A percentile compares a stretch with the other conserved stretches of the same genome.
phyloP scores from a whole-genome alignment of 1,140 invertebrate genomes.

The Steinernema khuongi region DNA sequence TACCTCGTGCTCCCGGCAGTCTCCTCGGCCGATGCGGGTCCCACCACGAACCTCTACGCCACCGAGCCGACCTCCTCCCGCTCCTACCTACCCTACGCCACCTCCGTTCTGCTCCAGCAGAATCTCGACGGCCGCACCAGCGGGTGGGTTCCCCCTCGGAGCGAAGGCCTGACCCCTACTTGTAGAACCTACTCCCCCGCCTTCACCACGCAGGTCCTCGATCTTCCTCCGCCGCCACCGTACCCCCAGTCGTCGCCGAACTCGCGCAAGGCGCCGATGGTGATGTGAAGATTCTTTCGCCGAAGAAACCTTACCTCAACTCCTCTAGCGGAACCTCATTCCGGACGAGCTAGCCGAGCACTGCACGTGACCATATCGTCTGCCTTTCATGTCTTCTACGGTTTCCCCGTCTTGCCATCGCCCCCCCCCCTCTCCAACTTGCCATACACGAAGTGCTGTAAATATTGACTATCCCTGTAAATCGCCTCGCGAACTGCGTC shows the following conservation, averaged over 20 bases:
- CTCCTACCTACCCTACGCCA: background rate
- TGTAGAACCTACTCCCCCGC: background rate
- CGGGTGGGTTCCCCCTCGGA: background rate
- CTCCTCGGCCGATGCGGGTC: background rate
- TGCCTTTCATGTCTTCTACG: background rate
- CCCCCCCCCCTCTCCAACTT: background rate
- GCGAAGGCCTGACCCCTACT: background rate
- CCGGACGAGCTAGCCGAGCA: constrained; percentile 14
- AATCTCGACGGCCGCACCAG: background rate
- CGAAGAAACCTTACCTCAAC: constrained; percentile 14
- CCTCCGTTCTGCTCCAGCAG: background rate
- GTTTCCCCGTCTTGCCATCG: background rate
- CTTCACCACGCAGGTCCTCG: constrained; percentile 1
- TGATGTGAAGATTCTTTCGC: constrained; percentile 10
- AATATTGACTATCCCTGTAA: background rate
- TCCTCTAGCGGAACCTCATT: constrained; percentile 11
- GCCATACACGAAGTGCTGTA: constrained; percentile 3
- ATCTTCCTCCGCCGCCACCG: constrained; percentile 1
- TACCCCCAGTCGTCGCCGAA: background rate
- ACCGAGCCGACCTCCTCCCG: background rate
- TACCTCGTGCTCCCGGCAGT: background rate
- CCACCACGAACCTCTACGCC: background rate
- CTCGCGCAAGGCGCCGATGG: background rate
- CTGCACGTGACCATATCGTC: constrained; percentile 7
- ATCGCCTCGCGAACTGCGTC: background rate